A percentile compares a stretch with the other conserved stretches of the same genome.
These are phyloP conservation scores for Leptopilina boulardi DNA, from an alignment of 1,140 invertebrate genomes.

Conservation along the genomic window DNA sequence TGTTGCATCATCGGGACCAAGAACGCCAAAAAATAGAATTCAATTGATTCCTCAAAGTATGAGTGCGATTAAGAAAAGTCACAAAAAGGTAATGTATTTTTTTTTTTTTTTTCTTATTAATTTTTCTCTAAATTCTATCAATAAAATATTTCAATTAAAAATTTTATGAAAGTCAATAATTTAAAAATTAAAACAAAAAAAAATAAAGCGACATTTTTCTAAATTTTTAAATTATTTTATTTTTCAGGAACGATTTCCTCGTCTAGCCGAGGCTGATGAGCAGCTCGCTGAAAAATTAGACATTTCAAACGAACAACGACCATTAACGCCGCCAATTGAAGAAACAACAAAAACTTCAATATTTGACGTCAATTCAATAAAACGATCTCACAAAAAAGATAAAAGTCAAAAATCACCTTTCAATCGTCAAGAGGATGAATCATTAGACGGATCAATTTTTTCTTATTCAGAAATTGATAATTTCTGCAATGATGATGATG, in stretches of 20 bases:
- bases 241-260: conserved; percentile 59
- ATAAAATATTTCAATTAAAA: neutral
- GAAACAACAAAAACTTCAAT: conserved; percentile 27
- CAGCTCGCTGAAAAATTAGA: neutral
- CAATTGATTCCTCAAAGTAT: conserved; percentile 66
- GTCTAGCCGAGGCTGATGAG: conserved; percentile 45
- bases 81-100: conserved; percentile 66
- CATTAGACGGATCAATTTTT: conserved; percentile 56
- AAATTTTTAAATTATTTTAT: neutral
- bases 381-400: conserved; percentile 51
- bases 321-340: conserved; percentile 33
- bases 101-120: neutral
- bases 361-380: conserved; percentile 45
- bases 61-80: conserved; percentile 70
- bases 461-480: conserved; percentile 47
- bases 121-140: too few relatives aligned
- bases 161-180: neutral
- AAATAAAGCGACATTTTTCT: neutral
- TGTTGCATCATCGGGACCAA: conserved; percentile 49
- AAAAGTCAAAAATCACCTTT: conserved; percentile 42
- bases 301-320: conserved; percentile 34
- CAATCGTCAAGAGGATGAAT: conserved; percentile 50
- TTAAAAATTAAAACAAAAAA: neutral
- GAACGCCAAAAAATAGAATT: conserved; percentile 65
- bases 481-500: conserved; percentile 35